phyloP scores from a whole-genome alignment of 2,888 invertebrate species.

The Limulus polyphemus region DNA sequence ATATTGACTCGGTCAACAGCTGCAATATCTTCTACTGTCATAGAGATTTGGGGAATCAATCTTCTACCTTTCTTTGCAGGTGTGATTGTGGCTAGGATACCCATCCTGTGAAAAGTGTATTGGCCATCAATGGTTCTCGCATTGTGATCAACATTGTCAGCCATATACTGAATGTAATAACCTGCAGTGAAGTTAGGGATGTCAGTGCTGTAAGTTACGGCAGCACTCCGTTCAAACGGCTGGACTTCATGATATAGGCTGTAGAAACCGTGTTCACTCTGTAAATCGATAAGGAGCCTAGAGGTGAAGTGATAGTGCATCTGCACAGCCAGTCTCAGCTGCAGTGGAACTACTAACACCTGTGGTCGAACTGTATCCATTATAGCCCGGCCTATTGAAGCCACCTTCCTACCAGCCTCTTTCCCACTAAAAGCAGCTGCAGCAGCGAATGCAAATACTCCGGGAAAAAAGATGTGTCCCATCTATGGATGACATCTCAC shows the following conservation, averaged over 20 bases:
- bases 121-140: conserved; percentile 25
- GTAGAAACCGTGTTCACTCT: conserved; percentile 25
- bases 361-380: conserved; percentile 2
- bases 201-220: conserved; percentile 10
- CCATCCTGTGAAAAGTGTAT: conserved; percentile 28
- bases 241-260: conserved; percentile 21
- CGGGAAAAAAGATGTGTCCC: too few species aligned
- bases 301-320: conserved; percentile 25
- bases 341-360: conserved; percentile 2
- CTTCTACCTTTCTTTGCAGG: conserved; percentile 11
- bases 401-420: conserved; percentile 2
- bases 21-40: too few species aligned
- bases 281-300: conserved; percentile 25
- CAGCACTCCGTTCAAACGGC: conserved; percentile 21
- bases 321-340: conserved; percentile 1
- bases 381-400: conserved; percentile 3
- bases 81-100: conserved; percentile 26
- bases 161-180: conserved; percentile 26
- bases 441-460: too few species aligned
- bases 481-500: too few species aligned
- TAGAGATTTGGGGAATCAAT: too few species aligned
- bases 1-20: too few species aligned
- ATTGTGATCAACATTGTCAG: conserved; percentile 30
- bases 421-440: background rate
- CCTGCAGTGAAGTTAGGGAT: conserved; percentile 9